phyloP scores from a whole-genome alignment of 2,888 invertebrate species.

The Heliconius cydno region DNA sequence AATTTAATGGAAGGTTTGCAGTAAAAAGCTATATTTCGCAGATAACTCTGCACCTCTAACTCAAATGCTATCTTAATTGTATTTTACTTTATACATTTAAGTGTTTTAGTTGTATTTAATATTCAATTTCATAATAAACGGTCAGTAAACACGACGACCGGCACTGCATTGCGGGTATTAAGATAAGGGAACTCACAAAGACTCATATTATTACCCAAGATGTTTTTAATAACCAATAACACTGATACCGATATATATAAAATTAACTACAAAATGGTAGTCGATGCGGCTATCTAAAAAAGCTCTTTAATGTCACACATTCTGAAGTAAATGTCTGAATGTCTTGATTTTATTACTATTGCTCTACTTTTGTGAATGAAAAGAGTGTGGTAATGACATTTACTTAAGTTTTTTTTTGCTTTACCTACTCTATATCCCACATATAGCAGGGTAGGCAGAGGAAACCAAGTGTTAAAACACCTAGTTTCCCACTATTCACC shows the following conservation, averaged over 20 bases:
- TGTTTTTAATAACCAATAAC: conserved; percentile 35
- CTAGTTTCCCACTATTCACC: background rate
- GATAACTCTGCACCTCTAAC: conserved; percentile 10
- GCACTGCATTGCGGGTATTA: conserved; percentile 29
- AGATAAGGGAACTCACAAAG: conserved; percentile 31
- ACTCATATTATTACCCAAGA: conserved; percentile 25
- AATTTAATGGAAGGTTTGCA: conserved; percentile 17
- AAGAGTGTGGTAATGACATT: background rate
- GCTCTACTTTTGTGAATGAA: background rate
- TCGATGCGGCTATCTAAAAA: conserved; percentile 22
- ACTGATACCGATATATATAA: conserved; percentile 26
- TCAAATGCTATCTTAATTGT: conserved; percentile 26
- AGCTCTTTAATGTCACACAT: conserved; percentile 15
- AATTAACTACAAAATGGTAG: conserved; percentile 25
- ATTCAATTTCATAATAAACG: conserved; percentile 28
- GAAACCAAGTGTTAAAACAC: too few relatives aligned
- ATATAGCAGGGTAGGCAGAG: too few relatives aligned
- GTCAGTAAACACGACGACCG: conserved; percentile 26
- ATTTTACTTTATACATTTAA: conserved; percentile 23
- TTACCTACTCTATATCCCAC: too few relatives aligned
- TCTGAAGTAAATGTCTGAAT: conserved; percentile 16
- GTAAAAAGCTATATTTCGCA: conserved; percentile 13
- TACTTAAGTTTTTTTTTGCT: too few relatives aligned
- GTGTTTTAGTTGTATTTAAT: conserved; percentile 28
- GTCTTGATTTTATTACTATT: conserved; percentile 14